Evolutionary conservation across 2,113 vertebrate genomes (phyloP).

Genomic region (Drymodes brunneopygia): DNA sequence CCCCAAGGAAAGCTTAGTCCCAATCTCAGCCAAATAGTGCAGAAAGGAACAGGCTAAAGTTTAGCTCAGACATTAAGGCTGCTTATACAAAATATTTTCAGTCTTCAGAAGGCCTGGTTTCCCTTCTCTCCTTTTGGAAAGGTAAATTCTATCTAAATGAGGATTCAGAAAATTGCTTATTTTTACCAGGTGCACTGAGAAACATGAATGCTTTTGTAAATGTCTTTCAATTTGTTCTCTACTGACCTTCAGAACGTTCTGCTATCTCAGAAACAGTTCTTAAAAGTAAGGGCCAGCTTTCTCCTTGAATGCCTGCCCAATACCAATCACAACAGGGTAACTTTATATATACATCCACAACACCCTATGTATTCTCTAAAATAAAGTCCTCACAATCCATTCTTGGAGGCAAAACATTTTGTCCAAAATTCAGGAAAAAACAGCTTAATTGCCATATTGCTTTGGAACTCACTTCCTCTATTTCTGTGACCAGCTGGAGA

Average conservation of each 20-base stretch:
- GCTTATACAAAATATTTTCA: not conserved
- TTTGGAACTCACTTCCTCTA: not conserved
- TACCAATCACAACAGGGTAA: not conserved
- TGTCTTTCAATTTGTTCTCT: not conserved
- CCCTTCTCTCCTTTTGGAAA: not conserved
- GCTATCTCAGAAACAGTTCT: not conserved
- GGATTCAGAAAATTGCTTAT: not conserved
- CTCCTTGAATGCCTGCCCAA: not conserved
- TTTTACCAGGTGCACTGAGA: not conserved
- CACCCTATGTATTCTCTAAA: not conserved
- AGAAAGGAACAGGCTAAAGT: constrained; percentile 17
- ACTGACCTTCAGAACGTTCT: not conserved
- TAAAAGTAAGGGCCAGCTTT: not conserved
- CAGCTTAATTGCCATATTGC: not conserved
- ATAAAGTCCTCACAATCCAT: not conserved
- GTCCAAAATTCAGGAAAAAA: not conserved
- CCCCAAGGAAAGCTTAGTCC: not conserved
- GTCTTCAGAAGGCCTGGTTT: not conserved
- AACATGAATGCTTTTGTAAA: not conserved
- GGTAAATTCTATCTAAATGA: not conserved
- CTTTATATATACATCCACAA: not conserved
- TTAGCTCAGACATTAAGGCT: not conserved
- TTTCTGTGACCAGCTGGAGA: not conserved
- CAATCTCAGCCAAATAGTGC: not conserved
- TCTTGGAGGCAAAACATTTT: not conserved